Base-by-base conservation (phyloP, 2,113 vertebrate genomes). In the Prionailurus viverrinus region DNA sequence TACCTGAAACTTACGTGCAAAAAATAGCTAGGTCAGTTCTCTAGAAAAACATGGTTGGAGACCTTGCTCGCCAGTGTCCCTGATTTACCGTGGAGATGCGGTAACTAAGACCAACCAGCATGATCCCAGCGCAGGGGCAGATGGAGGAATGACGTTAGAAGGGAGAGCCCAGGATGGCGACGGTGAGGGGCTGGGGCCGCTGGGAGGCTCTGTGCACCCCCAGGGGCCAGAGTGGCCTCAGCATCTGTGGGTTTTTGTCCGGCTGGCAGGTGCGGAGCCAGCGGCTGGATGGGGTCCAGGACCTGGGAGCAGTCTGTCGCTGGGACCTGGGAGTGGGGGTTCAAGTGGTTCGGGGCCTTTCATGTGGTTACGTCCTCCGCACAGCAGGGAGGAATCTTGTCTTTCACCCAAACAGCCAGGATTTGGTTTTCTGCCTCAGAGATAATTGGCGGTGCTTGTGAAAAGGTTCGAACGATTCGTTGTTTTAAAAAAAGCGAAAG, bases 401-500 rank as follows among this genome's bases (percentile, higher is more conserved):
- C 58, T 95, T 94, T 94, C 92, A 45, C 88, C 78, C 3, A 7
- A 16, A n/a, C 15, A 41, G 91, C 74, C 71, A 33, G 96, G 82
- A n/a, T 97, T 84, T 45, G 91, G 97, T 97, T 98, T 98, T 97
- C 85, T 65, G 73, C 87, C 80, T 76, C 15, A 11, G 41, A 93
- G 97, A 63, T 98, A 98, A 98, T 98, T 97, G 97, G 53, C 63
- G 93, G 98, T 97, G 97, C 91, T 66, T 48, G 29, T 82, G 65
- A 86, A 93, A 95, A 95, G 92, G 51, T 91, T 78, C 85, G 94
- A 92, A 91, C 96, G 73, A 94, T 88, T 48, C 95, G 80, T 61
- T 5, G 51, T 51, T 58, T 23, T 36, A 53, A n/a, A 76, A 19
- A 13, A 48, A 16, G 33, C 33, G 92, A 63, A 25, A 68, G 29